Evolutionary conservation across 2,888 invertebrate species (phyloP).

Genomic region (Exephanes ischioxanthus): DNA sequence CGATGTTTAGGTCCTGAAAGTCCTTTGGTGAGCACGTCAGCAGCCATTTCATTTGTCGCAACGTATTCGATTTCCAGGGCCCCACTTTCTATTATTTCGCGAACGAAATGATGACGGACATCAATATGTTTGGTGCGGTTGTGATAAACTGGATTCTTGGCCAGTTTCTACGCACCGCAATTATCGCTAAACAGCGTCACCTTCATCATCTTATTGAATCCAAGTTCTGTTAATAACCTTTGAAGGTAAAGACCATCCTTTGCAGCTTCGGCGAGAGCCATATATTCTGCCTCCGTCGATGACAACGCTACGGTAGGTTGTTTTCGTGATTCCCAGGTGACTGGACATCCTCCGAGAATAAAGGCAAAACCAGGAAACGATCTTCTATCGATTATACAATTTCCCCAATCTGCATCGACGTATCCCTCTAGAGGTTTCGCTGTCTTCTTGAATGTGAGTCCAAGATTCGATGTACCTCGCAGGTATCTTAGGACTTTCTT

Average conservation of each 20-base stretch:
- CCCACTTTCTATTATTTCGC: constrained; percentile 8
- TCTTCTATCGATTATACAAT: constrained; percentile 14
- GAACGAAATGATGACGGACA: constrained; percentile 44
- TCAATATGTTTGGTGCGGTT: constrained; percentile 44
- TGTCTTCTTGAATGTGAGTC: constrained; percentile 28
- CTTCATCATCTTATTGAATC: constrained; percentile 9
- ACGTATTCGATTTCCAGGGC: constrained; percentile 5
- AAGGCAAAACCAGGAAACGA: constrained; percentile 27
- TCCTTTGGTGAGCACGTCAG: constrained; percentile 1
- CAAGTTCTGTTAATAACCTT: not conserved
- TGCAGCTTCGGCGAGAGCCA: constrained; percentile 9
- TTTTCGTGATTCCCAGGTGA: constrained; percentile 31
- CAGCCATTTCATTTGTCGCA: constrained; percentile 5
- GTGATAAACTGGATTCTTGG: constrained; percentile 36
- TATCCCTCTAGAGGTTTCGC: not conserved
- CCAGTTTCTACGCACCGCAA: constrained; percentile 29
- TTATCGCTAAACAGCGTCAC: constrained; percentile 24
- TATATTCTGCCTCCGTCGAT: constrained; percentile 12
- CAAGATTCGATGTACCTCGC: constrained; percentile 43
- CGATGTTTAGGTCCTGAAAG: not conserved
- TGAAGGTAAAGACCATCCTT: constrained; percentile 32
- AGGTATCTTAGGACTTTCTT: constrained; percentile 55
- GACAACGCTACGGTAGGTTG: constrained; percentile 28
- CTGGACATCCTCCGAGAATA: constrained; percentile 9
- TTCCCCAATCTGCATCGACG: constrained; percentile 32